Evolutionary conservation across 2,797 vertebrate species (phyloP).

Genomic region (Rhinatrema bivittatum): DNA sequence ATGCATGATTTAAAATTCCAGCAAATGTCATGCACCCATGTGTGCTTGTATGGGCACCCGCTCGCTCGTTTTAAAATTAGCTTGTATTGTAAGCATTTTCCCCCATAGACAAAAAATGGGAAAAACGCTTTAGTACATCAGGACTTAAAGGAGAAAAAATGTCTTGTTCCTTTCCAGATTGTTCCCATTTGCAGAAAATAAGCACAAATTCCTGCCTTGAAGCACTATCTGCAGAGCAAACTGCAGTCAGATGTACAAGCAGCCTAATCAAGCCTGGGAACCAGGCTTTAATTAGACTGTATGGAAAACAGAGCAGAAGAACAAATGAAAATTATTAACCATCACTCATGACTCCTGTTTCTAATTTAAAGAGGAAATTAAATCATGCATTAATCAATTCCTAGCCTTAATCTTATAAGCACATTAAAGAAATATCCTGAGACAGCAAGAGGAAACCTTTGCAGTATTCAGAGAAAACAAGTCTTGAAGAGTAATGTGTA

Average conservation of each 20-base stretch:
- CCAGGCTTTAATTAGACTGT: constrained; percentile 56
- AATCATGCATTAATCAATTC: constrained; percentile 62
- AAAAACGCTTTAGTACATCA: no score
- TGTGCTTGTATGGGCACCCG: no score
- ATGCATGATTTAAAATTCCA: no score
- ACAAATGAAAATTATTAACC: constrained; percentile 66
- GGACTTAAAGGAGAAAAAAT: constrained; percentile 10
- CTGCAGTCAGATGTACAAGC: constrained; percentile 60
- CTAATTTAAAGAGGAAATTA: constrained; percentile 64
- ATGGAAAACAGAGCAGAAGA: constrained; percentile 59
- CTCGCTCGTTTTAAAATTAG: no score
- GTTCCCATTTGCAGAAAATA: constrained; percentile 52
- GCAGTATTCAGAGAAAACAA: constrained; percentile 44
- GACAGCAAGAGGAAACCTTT: constrained; percentile 52
- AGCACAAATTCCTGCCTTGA: constrained; percentile 52
- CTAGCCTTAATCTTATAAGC: constrained; percentile 37
- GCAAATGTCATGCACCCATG: no score
- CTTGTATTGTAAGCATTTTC: no score
- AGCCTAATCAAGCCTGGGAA: constrained; percentile 58
- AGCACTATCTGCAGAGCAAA: constrained; percentile 49
- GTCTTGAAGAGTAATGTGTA: constrained; percentile 26
- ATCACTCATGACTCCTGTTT: constrained; percentile 58
- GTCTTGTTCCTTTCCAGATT: constrained; percentile 46
- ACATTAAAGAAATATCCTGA: constrained; percentile 47
- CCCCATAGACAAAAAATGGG: no score